Percentiles rank a stretch among this genome's conserved stretches.
Evolutionary conservation across 1,140 invertebrate genomes (phyloP).

Genomic region (Temnothorax curvispinosus): DNA sequence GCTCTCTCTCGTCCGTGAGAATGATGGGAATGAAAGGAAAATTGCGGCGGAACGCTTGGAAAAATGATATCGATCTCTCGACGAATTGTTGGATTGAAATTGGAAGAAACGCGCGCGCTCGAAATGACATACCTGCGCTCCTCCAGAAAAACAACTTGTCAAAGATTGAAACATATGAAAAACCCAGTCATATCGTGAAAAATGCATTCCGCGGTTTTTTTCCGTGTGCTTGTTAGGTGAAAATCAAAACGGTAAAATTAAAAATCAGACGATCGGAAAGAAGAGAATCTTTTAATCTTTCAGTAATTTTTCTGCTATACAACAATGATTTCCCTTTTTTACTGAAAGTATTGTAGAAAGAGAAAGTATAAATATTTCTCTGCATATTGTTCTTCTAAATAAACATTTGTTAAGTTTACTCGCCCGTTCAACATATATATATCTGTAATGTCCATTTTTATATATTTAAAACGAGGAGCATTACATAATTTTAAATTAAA

Average conservation of each 20-base stretch:
- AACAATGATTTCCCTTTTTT: background rate
- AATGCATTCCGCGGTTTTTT: slow-evolving; percentile 13
- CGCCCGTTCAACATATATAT: background rate
- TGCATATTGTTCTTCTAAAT: background rate
- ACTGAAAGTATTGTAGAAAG: background rate
- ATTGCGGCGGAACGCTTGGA: slow-evolving; percentile 9
- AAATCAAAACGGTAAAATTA: slow-evolving; percentile 16
- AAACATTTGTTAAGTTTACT: background rate
- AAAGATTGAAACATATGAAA: slow-evolving; percentile 13
- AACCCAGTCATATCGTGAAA: background rate
- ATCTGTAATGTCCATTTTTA: background rate
- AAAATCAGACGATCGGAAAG: background rate
- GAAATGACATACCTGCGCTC: background rate
- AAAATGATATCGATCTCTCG: slow-evolving; percentile 40
- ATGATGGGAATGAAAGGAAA: slow-evolving; percentile 42
- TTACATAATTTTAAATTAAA: slow-evolving; percentile 4
- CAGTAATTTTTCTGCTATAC: background rate
- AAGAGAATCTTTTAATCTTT: background rate
- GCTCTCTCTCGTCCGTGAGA: background rate
- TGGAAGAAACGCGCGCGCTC: slow-evolving; percentile 3
- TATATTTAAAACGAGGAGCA: background rate
- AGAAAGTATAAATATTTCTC: background rate
- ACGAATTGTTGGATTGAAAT: slow-evolving; percentile 25
- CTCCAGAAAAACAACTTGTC: slow-evolving; percentile 17
- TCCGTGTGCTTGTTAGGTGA: background rate